Evolutionary conservation across 2,113 vertebrate species (phyloP).

Genomic region (Xenopus laevis): DNA sequence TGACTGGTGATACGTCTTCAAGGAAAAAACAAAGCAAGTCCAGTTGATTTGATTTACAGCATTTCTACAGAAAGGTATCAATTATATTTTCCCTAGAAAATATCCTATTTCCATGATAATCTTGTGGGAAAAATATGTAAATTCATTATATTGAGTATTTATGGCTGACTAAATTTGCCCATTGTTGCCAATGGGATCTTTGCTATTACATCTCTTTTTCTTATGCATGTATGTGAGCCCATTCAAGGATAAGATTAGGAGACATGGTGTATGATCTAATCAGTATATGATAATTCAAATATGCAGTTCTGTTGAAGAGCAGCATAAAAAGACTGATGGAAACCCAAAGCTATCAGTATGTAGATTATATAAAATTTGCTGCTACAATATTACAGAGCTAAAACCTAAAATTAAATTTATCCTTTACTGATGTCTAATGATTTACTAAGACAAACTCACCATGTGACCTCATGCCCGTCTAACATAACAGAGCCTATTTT

Average conservation of each 20-base stretch:
- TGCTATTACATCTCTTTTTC: constrained; percentile 30
- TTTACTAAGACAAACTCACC: no score
- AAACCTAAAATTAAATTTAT: no score
- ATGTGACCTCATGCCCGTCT: no score
- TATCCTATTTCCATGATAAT: constrained; percentile 32
- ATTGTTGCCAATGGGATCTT: constrained; percentile 30
- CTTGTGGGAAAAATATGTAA: constrained; percentile 36
- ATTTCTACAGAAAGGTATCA: no score
- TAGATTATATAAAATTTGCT: constrained; percentile 29
- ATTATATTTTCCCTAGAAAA: constrained; percentile 40
- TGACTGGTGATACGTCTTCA: no score
- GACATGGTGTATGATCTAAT: constrained; percentile 41
- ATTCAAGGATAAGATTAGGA: constrained; percentile 43
- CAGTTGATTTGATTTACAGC: no score
- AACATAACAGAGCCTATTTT: no score
- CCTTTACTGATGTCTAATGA: no score
- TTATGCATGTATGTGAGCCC: constrained; percentile 37
- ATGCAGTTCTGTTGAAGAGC: constrained; percentile 19
- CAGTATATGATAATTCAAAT: constrained; percentile 38
- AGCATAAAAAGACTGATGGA: neutral
- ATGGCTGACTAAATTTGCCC: constrained; percentile 40
- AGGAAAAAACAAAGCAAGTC: no score
- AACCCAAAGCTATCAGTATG: constrained; percentile 8
- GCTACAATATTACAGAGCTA: no score
- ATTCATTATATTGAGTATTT: constrained; percentile 40